Evolutionary conservation across 2,888 invertebrate species (phyloP), one percentile per base, ranked within the genome.

Genomic region (Sycophila texana): DNA sequence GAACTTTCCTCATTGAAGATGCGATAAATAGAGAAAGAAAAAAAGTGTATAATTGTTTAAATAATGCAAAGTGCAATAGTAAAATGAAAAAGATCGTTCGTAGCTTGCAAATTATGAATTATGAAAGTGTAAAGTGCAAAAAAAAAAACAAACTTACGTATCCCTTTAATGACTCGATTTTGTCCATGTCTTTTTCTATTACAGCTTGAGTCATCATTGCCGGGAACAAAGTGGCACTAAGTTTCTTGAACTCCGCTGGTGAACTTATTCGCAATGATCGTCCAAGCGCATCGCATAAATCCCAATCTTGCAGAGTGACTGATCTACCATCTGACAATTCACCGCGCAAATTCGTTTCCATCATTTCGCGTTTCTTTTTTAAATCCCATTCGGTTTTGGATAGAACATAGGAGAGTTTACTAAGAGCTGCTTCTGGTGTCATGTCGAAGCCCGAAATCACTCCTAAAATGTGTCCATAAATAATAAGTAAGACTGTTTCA

Each of bases 351-450:
- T 95, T 96, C 0, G 92, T 93, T 82, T 93, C 92, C 93, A 97
- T 94, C 94, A 96, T 95, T 94, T 93, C 92, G 61, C 93, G 92
- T 86, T 95, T 96, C 72, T 93, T 92, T 47, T 93, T 91, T 63
- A 93, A 91, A 66, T 92, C 91, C 91, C 95, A 93, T 67, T 95
- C 94, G 5, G 92, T 91, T 87, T 97, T 96, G 0, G 96, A 95
- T 30, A 99, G 91, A 0, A 99, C 96, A 86, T 98, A 99, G 0
- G 95, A 93, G 1, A 99, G 92, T 90, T 99, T 99, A 1, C 97
- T 94, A 12, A 98, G 92, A 0, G 98, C 98, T 0, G 99, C 97
- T 90, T 99, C 99, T 0, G 97, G 95, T 0, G 99, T 99, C 96
- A 97, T 96, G 87, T 98, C 97, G 77, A 92, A 94, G 0, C 97